phyloP scores from a whole-genome alignment of 2,888 invertebrate species.

The Thysanoteuthis rhombus region DNA sequence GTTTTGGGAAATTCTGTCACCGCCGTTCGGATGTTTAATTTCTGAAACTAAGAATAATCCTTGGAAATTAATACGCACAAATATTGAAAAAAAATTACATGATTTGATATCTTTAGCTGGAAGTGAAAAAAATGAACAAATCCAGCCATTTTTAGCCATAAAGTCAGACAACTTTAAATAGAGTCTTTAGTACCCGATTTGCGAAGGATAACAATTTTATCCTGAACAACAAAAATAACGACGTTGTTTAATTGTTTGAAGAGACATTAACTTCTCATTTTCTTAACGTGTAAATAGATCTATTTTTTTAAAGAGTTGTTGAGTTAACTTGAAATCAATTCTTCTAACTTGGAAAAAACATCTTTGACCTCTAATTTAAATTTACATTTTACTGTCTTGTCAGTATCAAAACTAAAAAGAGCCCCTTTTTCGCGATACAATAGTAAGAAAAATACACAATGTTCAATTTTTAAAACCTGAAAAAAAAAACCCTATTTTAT shows the following conservation, averaged over 20 bases:
- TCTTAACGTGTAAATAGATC: too few relatives aligned
- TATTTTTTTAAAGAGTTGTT: too few relatives aligned
- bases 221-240: neutral
- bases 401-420: neutral
- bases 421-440: neutral
- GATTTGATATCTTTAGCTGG: too few relatives aligned
- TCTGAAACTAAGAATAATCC: neutral
- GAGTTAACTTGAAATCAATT: too few relatives aligned
- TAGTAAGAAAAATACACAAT: neutral
- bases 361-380: neutral
- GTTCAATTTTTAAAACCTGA: neutral
- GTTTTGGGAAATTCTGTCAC: neutral
- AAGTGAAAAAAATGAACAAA: too few relatives aligned
- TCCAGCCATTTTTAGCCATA: too few relatives aligned
- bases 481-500: neutral
- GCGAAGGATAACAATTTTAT: too few relatives aligned
- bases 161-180: too few relatives aligned
- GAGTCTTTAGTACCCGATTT: too few relatives aligned
- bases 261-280: too few relatives aligned
- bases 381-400: neutral
- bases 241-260: neutral
- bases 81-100: neutral
- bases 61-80: neutral
- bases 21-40: neutral
- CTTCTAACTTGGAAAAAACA: too few relatives aligned